A percentile compares a stretch with the other conserved stretches of the same genome.
Evolutionary conservation across 2,888 invertebrate genomes (phyloP).

Genomic region (Agapostemon virescens): DNA sequence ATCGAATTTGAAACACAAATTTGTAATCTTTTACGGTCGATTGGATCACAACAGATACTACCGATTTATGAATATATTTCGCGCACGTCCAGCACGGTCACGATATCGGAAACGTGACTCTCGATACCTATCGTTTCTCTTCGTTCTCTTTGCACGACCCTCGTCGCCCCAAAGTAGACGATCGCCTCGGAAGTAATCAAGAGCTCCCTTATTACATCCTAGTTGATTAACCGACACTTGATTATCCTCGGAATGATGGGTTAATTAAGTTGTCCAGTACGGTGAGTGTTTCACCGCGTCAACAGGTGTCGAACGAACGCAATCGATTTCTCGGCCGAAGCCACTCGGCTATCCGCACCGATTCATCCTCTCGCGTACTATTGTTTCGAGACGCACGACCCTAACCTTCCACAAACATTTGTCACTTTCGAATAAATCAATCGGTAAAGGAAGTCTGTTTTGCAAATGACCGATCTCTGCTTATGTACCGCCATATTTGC

Average conservation of each 20-base stretch:
- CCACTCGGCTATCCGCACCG: slow-evolving; percentile 1
- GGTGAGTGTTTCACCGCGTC: slow-evolving; percentile 28
- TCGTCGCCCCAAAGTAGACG: slow-evolving; percentile 20
- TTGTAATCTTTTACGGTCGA: not conserved
- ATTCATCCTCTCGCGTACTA: not conserved
- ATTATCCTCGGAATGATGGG: slow-evolving; percentile 50
- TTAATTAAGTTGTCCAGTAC: slow-evolving; percentile 51
- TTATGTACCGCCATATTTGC: not conserved
- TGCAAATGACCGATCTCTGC: not conserved
- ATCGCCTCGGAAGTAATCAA: slow-evolving; percentile 54
- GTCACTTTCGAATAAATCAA: slow-evolving; percentile 20
- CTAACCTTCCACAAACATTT: slow-evolving; percentile 28
- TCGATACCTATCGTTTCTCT: slow-evolving; percentile 31
- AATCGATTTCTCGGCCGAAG: slow-evolving; percentile 44
- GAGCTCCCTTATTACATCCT: slow-evolving; percentile 48
- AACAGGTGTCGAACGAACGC: slow-evolving; percentile 51
- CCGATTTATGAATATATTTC: slow-evolving; percentile 31
- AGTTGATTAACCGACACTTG: slow-evolving; percentile 48
- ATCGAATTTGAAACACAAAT: not conserved
- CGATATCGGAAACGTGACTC: slow-evolving; percentile 41
- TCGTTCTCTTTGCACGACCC: slow-evolving; percentile 27
- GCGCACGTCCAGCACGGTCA: slow-evolving; percentile 29
- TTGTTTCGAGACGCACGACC: not conserved
- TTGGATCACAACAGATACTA: not conserved
- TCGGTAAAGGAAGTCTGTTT: not conserved